Percentiles rank a stretch among this genome's conserved stretches.
Evolutionary conservation across 2,797 vertebrate genomes (phyloP).

Genomic region (Artibeus lituratus): DNA sequence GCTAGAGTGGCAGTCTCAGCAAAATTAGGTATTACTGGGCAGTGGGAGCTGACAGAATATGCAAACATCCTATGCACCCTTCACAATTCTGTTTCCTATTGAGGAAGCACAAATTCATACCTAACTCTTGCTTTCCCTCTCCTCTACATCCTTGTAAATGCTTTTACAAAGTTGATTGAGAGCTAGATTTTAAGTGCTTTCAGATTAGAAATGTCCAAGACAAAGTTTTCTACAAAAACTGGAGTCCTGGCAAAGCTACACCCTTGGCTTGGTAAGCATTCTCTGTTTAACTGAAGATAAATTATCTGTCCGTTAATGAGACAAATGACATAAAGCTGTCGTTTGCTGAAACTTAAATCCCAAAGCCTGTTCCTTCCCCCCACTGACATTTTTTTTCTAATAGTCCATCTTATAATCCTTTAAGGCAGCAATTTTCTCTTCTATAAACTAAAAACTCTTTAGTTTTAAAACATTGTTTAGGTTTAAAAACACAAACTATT

Average conservation of each 20-base stretch:
- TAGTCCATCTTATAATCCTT: conserved; percentile 30
- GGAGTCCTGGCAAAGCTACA: not conserved
- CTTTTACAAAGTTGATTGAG: conserved; percentile 13
- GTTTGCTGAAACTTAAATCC: conserved; percentile 35
- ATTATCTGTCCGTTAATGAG: conserved; percentile 30
- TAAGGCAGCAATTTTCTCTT: conserved; percentile 30
- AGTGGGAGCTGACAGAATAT: accelerated
- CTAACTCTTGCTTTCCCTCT: not conserved
- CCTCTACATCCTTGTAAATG: not conserved
- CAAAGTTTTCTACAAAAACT: conserved; percentile 47
- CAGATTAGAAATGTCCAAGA: conserved; percentile 38
- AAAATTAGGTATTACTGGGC: not conserved
- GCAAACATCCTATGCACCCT: not conserved
- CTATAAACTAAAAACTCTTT: not conserved
- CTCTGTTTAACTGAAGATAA: conserved; percentile 37
- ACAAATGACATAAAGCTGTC: conserved; percentile 43
- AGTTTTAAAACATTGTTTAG: conserved; percentile 21
- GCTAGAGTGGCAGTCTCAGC: not conserved
- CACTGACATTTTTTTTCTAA: not conserved
- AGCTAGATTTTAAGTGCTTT: conserved; percentile 8
- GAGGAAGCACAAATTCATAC: not conserved
- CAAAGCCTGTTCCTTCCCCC: not conserved
- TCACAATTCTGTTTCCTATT: not conserved
- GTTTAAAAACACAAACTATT: conserved; percentile 25
- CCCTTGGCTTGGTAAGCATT: not conserved